phyloP scores from a whole-genome alignment of 37 sponge, comb jelly and placozoan genomes.

The Axinella damicornis region DNA sequence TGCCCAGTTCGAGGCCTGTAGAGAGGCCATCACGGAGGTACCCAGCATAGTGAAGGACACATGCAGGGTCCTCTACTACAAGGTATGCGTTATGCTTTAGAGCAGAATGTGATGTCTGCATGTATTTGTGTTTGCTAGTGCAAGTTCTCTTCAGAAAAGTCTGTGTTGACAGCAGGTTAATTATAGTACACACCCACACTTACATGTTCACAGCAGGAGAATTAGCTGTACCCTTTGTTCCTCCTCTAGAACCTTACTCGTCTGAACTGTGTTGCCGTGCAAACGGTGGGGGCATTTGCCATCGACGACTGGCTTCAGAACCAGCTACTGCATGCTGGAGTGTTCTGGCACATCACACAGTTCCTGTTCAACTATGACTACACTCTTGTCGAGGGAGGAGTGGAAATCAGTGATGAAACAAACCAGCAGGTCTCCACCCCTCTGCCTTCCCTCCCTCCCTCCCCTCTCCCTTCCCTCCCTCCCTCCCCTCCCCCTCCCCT shows the following conservation, averaged over 20 bases:
- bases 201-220: too few relatives aligned
- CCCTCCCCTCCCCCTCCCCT: background rate
- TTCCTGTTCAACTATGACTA: constrained; percentile 98
- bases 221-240: too few relatives aligned
- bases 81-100: constrained; percentile 70
- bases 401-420: constrained; percentile 87
- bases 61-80: constrained; percentile 90
- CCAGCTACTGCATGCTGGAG: constrained; percentile 84
- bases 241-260: constrained; percentile 75
- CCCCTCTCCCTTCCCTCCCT: background rate
- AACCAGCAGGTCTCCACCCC: constrained; percentile 78
- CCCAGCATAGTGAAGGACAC: constrained; percentile 85
- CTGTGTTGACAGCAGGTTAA: too few relatives aligned
- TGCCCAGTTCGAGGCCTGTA: constrained; percentile 95
- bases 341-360: constrained; percentile 85
- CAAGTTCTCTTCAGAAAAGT: too few relatives aligned
- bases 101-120: too few relatives aligned
- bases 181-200: too few relatives aligned
- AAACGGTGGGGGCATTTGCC: constrained; percentile 84
- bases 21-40: constrained; percentile 88
- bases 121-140: too few relatives aligned
- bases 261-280: constrained; percentile 76
- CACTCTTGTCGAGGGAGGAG: constrained; percentile 98
- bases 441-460: background rate
- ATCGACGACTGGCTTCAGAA: constrained; percentile 93